These are phyloP conservation scores for Ardeotis arabs DNA, from an alignment of 2,113 vertebrate species.

Conservation along the genomic window DNA sequence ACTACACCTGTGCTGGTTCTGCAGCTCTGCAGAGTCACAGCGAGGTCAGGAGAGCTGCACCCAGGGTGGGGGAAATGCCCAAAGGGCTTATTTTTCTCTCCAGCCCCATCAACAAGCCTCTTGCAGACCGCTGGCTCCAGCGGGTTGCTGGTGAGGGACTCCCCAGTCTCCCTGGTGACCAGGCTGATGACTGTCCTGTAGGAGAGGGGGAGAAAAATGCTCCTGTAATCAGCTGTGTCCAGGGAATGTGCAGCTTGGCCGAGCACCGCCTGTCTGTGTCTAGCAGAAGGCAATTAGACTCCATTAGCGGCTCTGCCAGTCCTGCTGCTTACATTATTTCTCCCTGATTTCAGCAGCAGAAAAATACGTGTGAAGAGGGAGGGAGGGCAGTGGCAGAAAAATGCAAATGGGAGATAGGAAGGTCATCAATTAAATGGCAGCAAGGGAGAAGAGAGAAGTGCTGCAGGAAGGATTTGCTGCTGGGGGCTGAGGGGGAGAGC, in stretches of 20 bases:
- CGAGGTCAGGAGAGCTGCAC: not conserved
- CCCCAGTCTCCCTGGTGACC: constrained; percentile 31
- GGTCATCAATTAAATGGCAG: not conserved
- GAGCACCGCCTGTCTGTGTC: not conserved
- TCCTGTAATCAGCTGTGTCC: not conserved
- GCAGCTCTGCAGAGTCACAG: not conserved
- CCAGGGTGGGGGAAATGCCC: not conserved
- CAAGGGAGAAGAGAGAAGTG: not conserved
- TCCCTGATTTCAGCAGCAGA: not conserved
- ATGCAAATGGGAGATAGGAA: not conserved
- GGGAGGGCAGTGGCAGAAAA: not conserved
- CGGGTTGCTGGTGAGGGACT: not conserved
- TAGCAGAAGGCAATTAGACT: constrained; percentile 41
- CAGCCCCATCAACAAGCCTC: not conserved
- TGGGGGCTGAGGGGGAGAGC: not conserved
- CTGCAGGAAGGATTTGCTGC: not conserved
- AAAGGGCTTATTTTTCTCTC: not conserved
- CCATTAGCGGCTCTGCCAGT: constrained; percentile 36
- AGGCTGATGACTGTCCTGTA: not conserved
- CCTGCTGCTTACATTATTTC: not conserved
- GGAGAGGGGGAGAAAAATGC: not conserved
- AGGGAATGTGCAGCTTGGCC: not conserved
- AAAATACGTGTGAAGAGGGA: not conserved
- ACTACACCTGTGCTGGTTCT: not conserved
- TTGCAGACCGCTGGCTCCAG: not conserved